These are phyloP conservation scores for Caenorhabditis tropicalis DNA, from an alignment of 1,140 invertebrate genomes.

Conservation along the genomic window DNA sequence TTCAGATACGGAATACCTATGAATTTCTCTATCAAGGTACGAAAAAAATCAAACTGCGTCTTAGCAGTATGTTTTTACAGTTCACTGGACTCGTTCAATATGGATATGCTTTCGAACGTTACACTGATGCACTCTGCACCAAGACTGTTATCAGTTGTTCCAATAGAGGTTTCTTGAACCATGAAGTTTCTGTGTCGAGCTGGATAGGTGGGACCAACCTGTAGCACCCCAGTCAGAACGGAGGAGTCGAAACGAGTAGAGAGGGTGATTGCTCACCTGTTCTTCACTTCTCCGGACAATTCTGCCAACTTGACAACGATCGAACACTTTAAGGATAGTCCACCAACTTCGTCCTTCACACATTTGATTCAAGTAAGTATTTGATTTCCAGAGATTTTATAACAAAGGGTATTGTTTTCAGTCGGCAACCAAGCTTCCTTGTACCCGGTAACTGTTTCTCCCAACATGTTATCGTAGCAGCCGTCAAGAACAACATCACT, in stretches of 20 bases:
- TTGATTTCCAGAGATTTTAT: neutral
- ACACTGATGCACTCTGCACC: conserved; percentile 39
- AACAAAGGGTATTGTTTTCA: neutral
- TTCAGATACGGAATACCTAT: conserved; percentile 23
- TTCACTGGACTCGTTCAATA: conserved; percentile 62
- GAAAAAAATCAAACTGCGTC: no score
- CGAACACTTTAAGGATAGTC: conserved; percentile 55
- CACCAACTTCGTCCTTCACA: conserved; percentile 58
- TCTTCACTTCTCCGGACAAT: conserved; percentile 46
- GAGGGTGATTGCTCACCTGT: conserved; percentile 43
- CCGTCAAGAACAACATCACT: conserved; percentile 47
- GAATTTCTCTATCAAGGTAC: conserved; percentile 41
- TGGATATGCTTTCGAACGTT: conserved; percentile 60
- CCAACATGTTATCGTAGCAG: conserved; percentile 48
- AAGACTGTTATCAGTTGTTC: conserved; percentile 50
- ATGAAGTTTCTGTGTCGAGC: conserved; percentile 55
- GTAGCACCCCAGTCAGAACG: conserved; percentile 52
- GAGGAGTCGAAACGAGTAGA: conserved; percentile 40
- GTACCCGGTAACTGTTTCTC: conserved; percentile 38
- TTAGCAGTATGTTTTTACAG: no score
- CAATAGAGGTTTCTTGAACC: conserved; percentile 53
- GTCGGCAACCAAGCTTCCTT: conserved; percentile 52
- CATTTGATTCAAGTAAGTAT: conserved; percentile 58
- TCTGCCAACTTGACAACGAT: conserved; percentile 50
- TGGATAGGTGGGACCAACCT: conserved; percentile 50